These are phyloP conservation scores for Epizoanthus scotinus DNA, from an alignment of 92 coral and sea anemone genomes.

Conservation along the genomic window DNA sequence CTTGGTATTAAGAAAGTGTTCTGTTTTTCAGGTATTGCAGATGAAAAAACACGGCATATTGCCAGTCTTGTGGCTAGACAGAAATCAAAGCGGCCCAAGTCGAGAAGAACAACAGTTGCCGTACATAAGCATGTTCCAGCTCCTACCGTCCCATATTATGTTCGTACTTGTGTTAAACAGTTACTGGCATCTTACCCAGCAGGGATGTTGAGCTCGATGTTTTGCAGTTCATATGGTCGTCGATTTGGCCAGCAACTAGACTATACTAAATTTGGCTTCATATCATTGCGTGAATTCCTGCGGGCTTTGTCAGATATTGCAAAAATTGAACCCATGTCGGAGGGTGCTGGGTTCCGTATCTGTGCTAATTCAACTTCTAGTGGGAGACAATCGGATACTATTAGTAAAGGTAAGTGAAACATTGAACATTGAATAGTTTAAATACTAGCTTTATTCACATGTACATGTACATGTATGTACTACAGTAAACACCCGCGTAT, in stretches of 20 bases:
- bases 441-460: too few species aligned
- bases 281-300: conserved; percentile 67
- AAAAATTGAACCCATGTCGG: conserved; percentile 57
- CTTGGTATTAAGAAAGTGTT: neutral
- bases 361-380: conserved; percentile 29
- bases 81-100: conserved; percentile 57
- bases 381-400: neutral
- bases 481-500: too few species aligned
- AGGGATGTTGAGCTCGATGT: conserved; percentile 81
- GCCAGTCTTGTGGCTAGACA: conserved; percentile 91
- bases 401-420: conserved; percentile 1
- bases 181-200: conserved; percentile 72
- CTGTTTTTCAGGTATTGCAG: conserved; percentile 75
- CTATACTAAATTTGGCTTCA: conserved; percentile 69
- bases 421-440: too few species aligned
- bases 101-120: conserved; percentile 70
- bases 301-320: conserved; percentile 68
- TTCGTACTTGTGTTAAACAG: conserved; percentile 75
- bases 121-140: conserved; percentile 59
- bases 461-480: too few species aligned
- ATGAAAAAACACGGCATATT: conserved; percentile 85
- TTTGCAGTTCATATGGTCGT: conserved; percentile 63
- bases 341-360: conserved; percentile 72
- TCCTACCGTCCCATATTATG: conserved; percentile 71
- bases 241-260: conserved; percentile 74